Evolutionary conservation across 2,888 invertebrate genomes (phyloP), one percentile per base, ranked within the genome.

Genomic region (Platypus cylindrus): DNA sequence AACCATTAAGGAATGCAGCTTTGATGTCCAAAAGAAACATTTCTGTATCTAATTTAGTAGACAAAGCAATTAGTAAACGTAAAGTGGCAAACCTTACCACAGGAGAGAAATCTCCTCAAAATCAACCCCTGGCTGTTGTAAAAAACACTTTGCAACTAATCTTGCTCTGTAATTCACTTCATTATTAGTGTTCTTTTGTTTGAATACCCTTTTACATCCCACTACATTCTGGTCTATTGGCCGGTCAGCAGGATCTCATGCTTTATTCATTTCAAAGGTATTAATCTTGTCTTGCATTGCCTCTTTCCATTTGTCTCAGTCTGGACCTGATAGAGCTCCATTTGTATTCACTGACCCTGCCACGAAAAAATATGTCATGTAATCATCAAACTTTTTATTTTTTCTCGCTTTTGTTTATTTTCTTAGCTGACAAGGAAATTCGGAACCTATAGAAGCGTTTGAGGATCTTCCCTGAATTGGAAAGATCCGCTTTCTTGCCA

Each of bases 71-170:
- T 12, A 33, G 15, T 11, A 28, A 5, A 47, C 45, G 23, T 7
- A 46, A 24, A 7, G 37, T 40, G 26, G 30, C 37, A 34, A 14
- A 37, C 36, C 18, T 41, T 43, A 22, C 43, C n/a, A 45, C 42
- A n/a, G 43, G 46, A 9, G 42, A 36, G 34, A 45, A 48, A 23
- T 46, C 30, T 48, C 48, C 5, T 35, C 25, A 34, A 31, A 48
- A 30, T 49, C 47, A 9, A 48, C 34, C 13, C 45, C 46, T 22
- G 26, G 23, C 28, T 15, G 23, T 30, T 48, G 48, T 2, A 40
- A 41, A 37, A 45, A 48, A 17, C 49, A 45, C 29, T 41, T 45
- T n/a, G 48, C 47, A 5, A 49, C 48, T 23, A 49, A 34, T 16
- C 48, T 22, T n/a, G 48, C 46, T 15, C 44, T 14, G 32, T 39